These are phyloP conservation scores for Rattus norvegicus DNA, from an alignment of 2,113 vertebrate genomes.

Conservation along the genomic window DNA sequence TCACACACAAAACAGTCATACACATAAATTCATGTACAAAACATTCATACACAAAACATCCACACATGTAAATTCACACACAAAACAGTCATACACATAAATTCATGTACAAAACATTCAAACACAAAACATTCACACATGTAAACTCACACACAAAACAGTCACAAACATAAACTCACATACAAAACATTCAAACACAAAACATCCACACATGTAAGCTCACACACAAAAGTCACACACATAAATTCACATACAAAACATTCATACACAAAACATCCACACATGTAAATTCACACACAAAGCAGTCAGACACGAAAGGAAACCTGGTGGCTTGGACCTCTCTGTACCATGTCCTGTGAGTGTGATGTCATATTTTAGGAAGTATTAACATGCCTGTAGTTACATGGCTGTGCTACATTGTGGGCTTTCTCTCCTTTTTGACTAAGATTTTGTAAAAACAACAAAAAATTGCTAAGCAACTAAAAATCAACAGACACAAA, in stretches of 20 bases:
- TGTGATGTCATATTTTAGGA: neutral
- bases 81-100: neutral
- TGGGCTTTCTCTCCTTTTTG: neutral
- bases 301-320: neutral
- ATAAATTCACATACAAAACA: neutral
- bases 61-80: no score
- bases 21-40: neutral
- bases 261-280: neutral
- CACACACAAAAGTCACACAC: neutral
- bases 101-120: neutral
- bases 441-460: neutral
- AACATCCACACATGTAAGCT: neutral
- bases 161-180: no score
- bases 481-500: conserved; percentile 9
- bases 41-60: neutral
- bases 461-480: conserved; percentile 8
- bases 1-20: no score
- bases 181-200: neutral
- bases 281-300: no score
- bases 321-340: neutral
- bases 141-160: no score
- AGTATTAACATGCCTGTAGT: neutral
- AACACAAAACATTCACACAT: neutral
- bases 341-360: neutral
- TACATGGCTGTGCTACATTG: neutral